A percentile compares a stretch with the other conserved stretches of the same genome.
Conservation (phyloP, 53 echinoderm and acorn worm species). For the Arbacia lixula region DNA sequence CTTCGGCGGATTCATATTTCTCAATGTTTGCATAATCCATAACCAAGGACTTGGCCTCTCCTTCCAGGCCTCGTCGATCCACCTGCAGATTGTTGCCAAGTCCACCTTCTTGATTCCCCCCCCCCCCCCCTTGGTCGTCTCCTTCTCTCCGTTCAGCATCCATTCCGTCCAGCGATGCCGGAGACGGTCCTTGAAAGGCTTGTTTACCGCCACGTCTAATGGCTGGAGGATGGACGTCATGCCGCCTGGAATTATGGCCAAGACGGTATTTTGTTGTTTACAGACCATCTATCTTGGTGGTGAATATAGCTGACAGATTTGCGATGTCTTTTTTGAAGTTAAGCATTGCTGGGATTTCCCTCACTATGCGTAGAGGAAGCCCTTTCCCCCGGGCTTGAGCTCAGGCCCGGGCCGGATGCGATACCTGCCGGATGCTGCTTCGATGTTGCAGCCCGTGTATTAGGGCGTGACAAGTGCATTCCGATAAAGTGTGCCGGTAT, state of each 20-base stretch:
- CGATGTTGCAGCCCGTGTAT: conserved; percentile 42
- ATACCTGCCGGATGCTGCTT: conserved; percentile 47
- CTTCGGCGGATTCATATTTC: neutral
- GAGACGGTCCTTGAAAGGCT: too few relatives aligned
- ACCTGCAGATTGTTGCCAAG: too few relatives aligned
- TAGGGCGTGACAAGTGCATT: too few relatives aligned
- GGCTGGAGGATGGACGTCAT: conserved; percentile 64
- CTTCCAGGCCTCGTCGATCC: too few relatives aligned
- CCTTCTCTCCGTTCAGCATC: too few relatives aligned
- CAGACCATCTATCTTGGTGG: conserved; percentile 22
- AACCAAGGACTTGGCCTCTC: too few relatives aligned
- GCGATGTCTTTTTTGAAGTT: too few relatives aligned
- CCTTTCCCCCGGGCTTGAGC: neutral
- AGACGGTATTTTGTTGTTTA: conserved; percentile 16
- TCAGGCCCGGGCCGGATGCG: neutral
- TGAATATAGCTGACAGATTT: conserved; percentile 39
- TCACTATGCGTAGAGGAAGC: conserved; percentile 51
- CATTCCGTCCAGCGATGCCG: too few relatives aligned
- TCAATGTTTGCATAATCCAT: neutral
- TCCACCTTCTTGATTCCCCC: too few relatives aligned
- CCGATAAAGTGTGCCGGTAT: too few relatives aligned
- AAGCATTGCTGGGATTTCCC: too few relatives aligned
- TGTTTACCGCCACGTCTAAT: conserved; percentile 57
- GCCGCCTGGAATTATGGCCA: conserved; percentile 70
- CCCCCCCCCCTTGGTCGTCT: too few relatives aligned